Percentiles rank a stretch among this genome's conserved stretches.
Conservation (phyloP, 2,888 invertebrate genomes). For the Melieria picta region DNA sequence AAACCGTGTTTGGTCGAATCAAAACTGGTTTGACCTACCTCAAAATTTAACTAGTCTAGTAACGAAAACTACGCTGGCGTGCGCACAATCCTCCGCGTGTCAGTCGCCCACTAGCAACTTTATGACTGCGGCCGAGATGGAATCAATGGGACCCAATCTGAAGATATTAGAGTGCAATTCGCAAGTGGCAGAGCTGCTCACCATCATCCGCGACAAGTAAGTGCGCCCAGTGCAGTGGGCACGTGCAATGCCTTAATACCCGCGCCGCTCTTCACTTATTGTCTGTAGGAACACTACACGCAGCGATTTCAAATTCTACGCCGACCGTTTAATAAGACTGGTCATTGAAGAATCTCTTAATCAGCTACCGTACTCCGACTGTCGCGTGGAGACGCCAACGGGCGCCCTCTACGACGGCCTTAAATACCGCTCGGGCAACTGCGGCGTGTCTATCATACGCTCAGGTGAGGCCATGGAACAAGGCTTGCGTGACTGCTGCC, state of each 20-base stretch:
- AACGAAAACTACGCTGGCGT: too few relatives aligned
- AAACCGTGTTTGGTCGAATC: too few relatives aligned
- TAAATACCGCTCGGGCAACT: conserved; percentile 96
- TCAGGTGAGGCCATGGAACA: conserved; percentile 97
- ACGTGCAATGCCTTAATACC: background rate
- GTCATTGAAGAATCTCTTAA: conserved; percentile 99
- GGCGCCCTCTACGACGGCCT: conserved; percentile 87
- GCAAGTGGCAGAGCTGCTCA: conserved; percentile 76
- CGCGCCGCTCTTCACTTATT: background rate
- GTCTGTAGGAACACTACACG: conserved; percentile 84
- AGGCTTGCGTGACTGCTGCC: conserved; percentile 94
- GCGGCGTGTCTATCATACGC: conserved; percentile 96
- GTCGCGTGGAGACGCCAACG: conserved; percentile 92
- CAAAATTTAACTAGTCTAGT: too few relatives aligned
- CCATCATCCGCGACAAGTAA: conserved; percentile 88
- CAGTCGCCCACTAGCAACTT: too few relatives aligned
- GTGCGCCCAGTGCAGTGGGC: conserved; percentile 46
- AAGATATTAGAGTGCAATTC: conserved; percentile 62
- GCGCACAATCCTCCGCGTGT: too few relatives aligned
- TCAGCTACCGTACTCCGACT: conserved; percentile 89
- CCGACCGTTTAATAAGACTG: conserved; percentile 94
- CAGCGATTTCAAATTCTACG: conserved; percentile 98
- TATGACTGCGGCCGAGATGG: too few relatives aligned
- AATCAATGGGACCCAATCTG: conserved; percentile 54
- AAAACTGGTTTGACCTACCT: too few relatives aligned